Evolutionary conservation across 1,140 invertebrate species (phyloP).

Genomic region (Goniozus legneri): DNA sequence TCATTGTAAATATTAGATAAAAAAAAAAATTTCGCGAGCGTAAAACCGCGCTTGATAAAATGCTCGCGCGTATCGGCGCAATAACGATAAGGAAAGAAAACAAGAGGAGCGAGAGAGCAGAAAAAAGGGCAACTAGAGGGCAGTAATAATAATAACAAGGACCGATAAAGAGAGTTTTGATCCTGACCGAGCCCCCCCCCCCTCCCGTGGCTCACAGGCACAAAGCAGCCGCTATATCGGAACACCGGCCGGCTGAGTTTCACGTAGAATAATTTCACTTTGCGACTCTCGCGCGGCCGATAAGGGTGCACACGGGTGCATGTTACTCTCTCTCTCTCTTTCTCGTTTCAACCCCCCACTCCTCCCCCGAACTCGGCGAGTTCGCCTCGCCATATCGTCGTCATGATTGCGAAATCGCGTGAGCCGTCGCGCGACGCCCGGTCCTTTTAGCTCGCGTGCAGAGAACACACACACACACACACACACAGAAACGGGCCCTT

Average conservation of each 20-base stretch:
- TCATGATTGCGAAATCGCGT: conserved; percentile 52
- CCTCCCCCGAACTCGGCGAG: too few relatives aligned
- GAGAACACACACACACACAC: too few relatives aligned
- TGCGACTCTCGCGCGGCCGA: conserved; percentile 40
- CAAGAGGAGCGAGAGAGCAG: neutral
- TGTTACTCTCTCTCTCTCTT: conserved; percentile 38
- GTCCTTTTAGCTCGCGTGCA: too few relatives aligned
- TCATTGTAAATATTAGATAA: neutral
- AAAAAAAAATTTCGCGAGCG: neutral
- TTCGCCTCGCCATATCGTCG: too few relatives aligned
- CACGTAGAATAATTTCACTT: conserved; percentile 52
- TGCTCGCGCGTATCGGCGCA: neutral
- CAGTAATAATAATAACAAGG: too few relatives aligned
- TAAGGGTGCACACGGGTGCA: conserved; percentile 46
- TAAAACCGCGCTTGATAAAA: neutral
- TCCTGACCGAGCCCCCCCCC: neutral
- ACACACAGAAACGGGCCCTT: too few relatives aligned
- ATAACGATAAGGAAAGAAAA: neutral
- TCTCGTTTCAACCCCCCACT: too few relatives aligned
- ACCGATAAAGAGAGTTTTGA: too few relatives aligned
- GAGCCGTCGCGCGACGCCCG: too few relatives aligned
- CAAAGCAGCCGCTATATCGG: neutral
- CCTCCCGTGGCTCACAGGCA: neutral
- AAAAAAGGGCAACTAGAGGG: neutral
- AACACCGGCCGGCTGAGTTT: conserved; percentile 35